Conservation (phyloP, 1,140 invertebrate genomes). For the Aporrectodea caliginosa region DNA sequence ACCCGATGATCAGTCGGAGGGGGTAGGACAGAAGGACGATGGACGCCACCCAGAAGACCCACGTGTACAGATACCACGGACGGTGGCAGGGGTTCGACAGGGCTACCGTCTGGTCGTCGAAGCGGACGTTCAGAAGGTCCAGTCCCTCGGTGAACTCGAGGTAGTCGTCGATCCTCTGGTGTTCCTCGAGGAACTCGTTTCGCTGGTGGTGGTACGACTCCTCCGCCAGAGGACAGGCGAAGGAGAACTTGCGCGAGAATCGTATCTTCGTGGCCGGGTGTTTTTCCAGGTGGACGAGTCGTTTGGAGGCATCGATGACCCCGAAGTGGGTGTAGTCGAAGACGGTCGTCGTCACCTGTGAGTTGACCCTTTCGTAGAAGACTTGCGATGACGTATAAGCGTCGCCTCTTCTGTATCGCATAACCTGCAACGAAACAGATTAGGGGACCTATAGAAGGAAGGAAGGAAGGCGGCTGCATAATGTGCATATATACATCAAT, state of each 20-base stretch:
- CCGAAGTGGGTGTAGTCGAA: slow-evolving; percentile 78
- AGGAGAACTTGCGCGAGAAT: slow-evolving; percentile 76
- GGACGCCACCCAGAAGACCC: slow-evolving; percentile 70
- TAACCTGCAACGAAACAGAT: slow-evolving; percentile 44
- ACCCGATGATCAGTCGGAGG: slow-evolving; percentile 73
- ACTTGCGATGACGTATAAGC: slow-evolving; percentile 77
- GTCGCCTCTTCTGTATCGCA: slow-evolving; percentile 74
- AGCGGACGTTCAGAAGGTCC: slow-evolving; percentile 66
- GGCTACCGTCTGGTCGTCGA: slow-evolving; percentile 69
- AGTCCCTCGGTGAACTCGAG: slow-evolving; percentile 85
- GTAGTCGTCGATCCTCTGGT: slow-evolving; percentile 78
- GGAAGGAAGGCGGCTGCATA: too few species aligned
- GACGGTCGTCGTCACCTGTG: slow-evolving; percentile 70
- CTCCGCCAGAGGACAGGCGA: slow-evolving; percentile 73
- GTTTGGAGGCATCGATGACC: slow-evolving; percentile 74
- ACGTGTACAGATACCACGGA: slow-evolving; percentile 62
- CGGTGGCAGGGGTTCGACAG: slow-evolving; percentile 64
- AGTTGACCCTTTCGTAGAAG: slow-evolving; percentile 79
- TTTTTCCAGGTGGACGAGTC: slow-evolving; percentile 64
- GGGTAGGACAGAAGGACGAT: slow-evolving; percentile 78
- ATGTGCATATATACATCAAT: too few species aligned
- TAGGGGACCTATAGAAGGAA: too few species aligned
- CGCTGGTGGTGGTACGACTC: slow-evolving; percentile 80
- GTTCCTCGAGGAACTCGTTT: slow-evolving; percentile 73
- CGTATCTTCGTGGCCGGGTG: slow-evolving; percentile 70